Conservation (phyloP, 2,797 vertebrate genomes). For the Gymnopithys bicolor region DNA sequence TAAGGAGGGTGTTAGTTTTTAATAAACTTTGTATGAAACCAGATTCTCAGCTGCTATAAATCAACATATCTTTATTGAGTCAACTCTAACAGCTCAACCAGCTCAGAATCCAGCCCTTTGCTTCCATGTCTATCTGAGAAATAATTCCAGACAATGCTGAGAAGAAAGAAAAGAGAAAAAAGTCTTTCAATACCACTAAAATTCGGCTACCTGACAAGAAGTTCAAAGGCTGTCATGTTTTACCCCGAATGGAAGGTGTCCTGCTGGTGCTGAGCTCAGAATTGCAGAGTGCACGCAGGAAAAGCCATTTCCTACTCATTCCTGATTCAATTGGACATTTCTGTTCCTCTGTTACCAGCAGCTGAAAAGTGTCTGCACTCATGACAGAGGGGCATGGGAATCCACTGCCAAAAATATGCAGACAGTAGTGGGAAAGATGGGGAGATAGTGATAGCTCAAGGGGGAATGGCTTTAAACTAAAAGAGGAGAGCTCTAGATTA, state of each 20-base stretch:
- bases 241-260: background rate
- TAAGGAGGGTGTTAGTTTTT: background rate
- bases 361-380: background rate
- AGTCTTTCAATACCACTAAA: background rate
- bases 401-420: background rate
- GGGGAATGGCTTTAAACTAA: background rate
- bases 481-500: background rate
- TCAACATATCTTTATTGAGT: background rate
- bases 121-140: background rate
- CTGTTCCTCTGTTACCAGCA: background rate
- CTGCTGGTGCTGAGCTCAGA: slow-evolving; percentile 20
- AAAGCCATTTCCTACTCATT: background rate
- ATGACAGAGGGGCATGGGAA: background rate
- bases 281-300: background rate
- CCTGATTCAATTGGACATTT: background rate
- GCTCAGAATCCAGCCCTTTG: background rate
- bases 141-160: background rate
- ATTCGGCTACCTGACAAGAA: background rate
- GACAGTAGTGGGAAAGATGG: background rate
- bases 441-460: background rate
- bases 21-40: background rate
- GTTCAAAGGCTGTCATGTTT: background rate
- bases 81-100: background rate
- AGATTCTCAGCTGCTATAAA: background rate
- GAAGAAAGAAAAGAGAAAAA: background rate